These are phyloP conservation scores for Pao palembangensis DNA, from an alignment of 2,113 vertebrate species.

Conservation along the genomic window DNA sequence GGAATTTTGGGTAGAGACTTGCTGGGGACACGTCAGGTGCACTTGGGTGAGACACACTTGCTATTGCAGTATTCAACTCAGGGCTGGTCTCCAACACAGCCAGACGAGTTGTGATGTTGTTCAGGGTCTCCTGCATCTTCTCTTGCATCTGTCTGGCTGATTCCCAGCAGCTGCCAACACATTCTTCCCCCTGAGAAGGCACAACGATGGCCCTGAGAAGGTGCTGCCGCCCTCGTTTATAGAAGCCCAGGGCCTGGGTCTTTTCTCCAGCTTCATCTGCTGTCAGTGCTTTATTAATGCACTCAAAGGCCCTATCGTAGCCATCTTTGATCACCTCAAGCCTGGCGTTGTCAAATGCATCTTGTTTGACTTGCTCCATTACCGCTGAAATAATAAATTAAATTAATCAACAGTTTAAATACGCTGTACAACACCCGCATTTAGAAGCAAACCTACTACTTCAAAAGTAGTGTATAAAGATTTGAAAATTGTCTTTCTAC, in stretches of 20 bases:
- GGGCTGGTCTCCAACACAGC: slow-evolving; percentile 76
- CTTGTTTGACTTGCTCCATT: slow-evolving; percentile 83
- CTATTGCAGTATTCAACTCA: not conserved
- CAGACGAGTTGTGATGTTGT: slow-evolving; percentile 84
- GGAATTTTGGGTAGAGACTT: slow-evolving; percentile 78
- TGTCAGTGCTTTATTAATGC: slow-evolving; percentile 84
- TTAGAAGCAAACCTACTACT: no score
- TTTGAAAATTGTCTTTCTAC: no score
- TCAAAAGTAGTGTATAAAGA: no score
- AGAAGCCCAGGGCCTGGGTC: slow-evolving; percentile 79
- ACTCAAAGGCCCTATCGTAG: slow-evolving; percentile 85
- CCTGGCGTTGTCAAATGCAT: slow-evolving; percentile 77
- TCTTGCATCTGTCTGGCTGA: slow-evolving; percentile 88
- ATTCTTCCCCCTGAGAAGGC: slow-evolving; percentile 70
- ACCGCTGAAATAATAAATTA: slow-evolving; percentile 34
- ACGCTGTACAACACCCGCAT: not conserved
- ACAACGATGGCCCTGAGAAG: slow-evolving; percentile 82
- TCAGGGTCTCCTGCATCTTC: slow-evolving; percentile 92
- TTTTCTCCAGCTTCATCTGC: slow-evolving; percentile 85
- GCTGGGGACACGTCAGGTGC: slow-evolving; percentile 8
- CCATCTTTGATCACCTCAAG: slow-evolving; percentile 87
- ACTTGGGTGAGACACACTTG: not conserved
- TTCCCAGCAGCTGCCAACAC: slow-evolving; percentile 80
- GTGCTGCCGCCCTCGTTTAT: slow-evolving; percentile 83
- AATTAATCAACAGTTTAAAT: not conserved